Evolutionary conservation across 1,140 invertebrate species (phyloP).

Genomic region (Sipha flava): DNA sequence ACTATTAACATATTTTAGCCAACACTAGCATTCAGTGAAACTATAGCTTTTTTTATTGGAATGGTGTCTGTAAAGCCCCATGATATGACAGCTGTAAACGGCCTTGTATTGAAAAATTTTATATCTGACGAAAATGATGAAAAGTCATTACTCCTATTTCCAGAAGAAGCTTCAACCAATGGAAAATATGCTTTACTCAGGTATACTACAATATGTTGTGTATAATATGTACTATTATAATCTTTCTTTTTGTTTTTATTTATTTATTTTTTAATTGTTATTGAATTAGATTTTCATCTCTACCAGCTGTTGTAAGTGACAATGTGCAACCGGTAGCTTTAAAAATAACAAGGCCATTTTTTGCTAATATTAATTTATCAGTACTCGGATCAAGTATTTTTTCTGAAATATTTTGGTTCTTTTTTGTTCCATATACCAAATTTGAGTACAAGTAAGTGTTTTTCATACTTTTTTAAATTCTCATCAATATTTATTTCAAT

Average conservation of each 20-base stretch:
- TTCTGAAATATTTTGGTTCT: slow-evolving; percentile 47
- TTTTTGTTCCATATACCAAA: slow-evolving; percentile 48
- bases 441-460: slow-evolving; percentile 45
- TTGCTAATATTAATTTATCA: slow-evolving; percentile 43
- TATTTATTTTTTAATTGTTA: neutral
- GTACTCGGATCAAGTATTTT: slow-evolving; percentile 43
- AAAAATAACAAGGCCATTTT: slow-evolving; percentile 37
- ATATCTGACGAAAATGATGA: neutral
- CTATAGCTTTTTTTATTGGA: slow-evolving; percentile 2
- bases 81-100: neutral
- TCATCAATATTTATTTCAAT: neutral
- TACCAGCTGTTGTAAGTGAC: slow-evolving; percentile 36
- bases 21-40: neutral
- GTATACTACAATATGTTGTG: slow-evolving; percentile 35
- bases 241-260: neutral
- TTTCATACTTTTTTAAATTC: neutral
- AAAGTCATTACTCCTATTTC: slow-evolving; percentile 45
- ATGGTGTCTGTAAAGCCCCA: neutral
- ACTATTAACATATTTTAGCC: neutral
- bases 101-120: neutral
- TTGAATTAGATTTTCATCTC: slow-evolving; percentile 36
- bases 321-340: slow-evolving; percentile 40
- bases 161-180: slow-evolving; percentile 49
- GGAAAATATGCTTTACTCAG: slow-evolving; percentile 47
- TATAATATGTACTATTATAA: neutral